These are phyloP conservation scores for Drosophila heteroneura DNA, from an alignment of 2,888 invertebrate species.

Conservation along the genomic window DNA sequence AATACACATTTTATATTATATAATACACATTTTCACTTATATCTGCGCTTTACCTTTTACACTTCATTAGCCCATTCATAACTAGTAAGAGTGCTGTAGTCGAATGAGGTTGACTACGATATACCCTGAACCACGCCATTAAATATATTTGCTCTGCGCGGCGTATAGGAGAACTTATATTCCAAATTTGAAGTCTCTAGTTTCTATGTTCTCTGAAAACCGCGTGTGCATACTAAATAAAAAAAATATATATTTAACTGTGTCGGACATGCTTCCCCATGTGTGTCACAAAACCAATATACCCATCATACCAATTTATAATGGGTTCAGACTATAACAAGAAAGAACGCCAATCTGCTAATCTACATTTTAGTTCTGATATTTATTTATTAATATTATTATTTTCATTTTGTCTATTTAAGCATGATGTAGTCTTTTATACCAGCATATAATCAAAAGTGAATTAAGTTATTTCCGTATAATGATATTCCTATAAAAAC, in stretches of 20 bases:
- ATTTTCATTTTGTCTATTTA: not conserved
- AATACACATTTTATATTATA: too few species aligned
- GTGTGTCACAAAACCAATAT: too few species aligned
- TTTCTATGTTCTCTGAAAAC: not conserved
- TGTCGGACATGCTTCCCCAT: too few species aligned
- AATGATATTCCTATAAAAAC: constrained; percentile 10
- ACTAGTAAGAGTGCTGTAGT: not conserved
- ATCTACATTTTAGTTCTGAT: not conserved
- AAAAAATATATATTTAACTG: not conserved
- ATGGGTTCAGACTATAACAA: too few species aligned
- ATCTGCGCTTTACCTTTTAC: not conserved
- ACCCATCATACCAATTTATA: too few species aligned
- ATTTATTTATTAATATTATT: not conserved
- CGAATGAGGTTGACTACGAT: not conserved
- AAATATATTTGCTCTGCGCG: not conserved
- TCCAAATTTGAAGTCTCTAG: not conserved
- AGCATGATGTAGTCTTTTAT: not conserved
- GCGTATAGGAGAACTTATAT: too few species aligned
- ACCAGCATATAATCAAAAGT: constrained; percentile 15
- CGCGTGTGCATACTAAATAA: not conserved
- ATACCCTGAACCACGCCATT: not conserved
- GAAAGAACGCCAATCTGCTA: not conserved
- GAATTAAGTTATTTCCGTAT: constrained; percentile 18
- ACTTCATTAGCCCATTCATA: not conserved
- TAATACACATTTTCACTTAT: not conserved